Base-by-base conservation (phyloP, 2,888 invertebrate species). In the Criorhina ranunculi region DNA sequence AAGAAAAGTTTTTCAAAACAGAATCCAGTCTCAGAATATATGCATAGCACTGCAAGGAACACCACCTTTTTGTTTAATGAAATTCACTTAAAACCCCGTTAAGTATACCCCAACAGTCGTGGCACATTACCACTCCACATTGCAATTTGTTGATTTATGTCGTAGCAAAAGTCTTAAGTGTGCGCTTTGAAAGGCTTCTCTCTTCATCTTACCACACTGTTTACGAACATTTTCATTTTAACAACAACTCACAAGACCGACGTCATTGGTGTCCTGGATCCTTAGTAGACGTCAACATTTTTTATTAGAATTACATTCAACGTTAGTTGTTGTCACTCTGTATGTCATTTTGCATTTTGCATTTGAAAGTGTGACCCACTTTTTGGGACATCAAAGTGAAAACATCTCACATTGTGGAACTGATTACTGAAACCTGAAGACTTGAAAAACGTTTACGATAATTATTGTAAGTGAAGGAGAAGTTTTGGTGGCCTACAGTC, bases 221-320 rank as follows among this genome's bases (percentile, higher is more conserved):
- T 40, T 37, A 57, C 19, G 8, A 24, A n/a, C 19, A 35, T 40
- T 37, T n/a, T 57, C 57, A n/a, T 57, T 57, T 19, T 19, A 40
- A 19, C 46, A 19, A 46, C 24, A 24, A 4, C 46, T 46, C 19
- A 11, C 46, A 17, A 19, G 9, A 17, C 46, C 44, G 9, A 17
- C 17, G 19, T 46, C 46, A 19, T 19, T 4, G 19, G 24, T 57
- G 55, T 12, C 5, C 12, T 59, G 40, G 40, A 40, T 42, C 40
- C 59, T 59, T 59, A 29, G 12, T 24, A 62, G 60, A 62, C 44
- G 72, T 46, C 72, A 57, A 64, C 70, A 19, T 64, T 77, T n/a
- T 78, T 78, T 72, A 78, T 78, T 78, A 72, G 78, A 78, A 78
- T 72, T 64, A 78, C 62, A 42, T 31, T 53, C 44, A 3, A 4